A percentile compares a stretch with the other conserved stretches of the same genome.
Conservation (phyloP, 64 coral and sea anemone genomes). For the Stylophora pistillata region DNA sequence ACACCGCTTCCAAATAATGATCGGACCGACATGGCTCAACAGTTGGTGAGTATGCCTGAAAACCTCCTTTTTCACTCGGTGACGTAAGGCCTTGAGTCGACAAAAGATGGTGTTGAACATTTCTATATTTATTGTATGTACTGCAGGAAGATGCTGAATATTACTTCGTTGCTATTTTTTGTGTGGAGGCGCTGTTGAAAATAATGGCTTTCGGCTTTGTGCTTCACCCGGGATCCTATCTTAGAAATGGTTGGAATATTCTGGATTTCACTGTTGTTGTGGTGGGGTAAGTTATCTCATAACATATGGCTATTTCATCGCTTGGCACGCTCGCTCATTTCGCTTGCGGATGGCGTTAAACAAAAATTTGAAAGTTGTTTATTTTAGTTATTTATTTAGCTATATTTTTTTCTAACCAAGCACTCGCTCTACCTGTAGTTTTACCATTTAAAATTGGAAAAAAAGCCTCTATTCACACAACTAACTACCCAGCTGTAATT, state of each 20-base stretch:
- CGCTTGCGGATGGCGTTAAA: neutral
- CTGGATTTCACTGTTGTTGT: conserved; percentile 92
- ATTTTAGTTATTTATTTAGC: conserved; percentile 48
- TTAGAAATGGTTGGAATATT: conserved; percentile 97
- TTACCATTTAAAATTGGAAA: neutral
- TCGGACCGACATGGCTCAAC: conserved; percentile 57
- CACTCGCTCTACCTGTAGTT: neutral
- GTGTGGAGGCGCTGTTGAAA: conserved; percentile 92
- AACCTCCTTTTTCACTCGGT: neutral
- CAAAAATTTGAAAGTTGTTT: conserved; percentile 34
- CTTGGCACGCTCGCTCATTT: neutral
- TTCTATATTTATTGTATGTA: conserved; percentile 19
- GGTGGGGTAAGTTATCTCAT: conserved; percentile 61
- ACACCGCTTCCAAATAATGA: conserved; percentile 88
- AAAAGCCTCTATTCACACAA: neutral
- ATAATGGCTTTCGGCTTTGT: conserved; percentile 95
- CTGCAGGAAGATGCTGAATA: conserved; percentile 76
- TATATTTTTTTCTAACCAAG: conserved; percentile 43
- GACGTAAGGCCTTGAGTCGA: neutral
- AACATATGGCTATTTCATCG: neutral
- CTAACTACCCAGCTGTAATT: neutral
- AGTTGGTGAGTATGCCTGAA: conserved; percentile 61
- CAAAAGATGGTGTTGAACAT: neutral
- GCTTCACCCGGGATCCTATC: conserved; percentile 88
- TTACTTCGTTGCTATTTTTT: conserved; percentile 91